Base-by-base conservation (phyloP, 2,797 vertebrate genomes). In the Coreius guichenoti region DNA sequence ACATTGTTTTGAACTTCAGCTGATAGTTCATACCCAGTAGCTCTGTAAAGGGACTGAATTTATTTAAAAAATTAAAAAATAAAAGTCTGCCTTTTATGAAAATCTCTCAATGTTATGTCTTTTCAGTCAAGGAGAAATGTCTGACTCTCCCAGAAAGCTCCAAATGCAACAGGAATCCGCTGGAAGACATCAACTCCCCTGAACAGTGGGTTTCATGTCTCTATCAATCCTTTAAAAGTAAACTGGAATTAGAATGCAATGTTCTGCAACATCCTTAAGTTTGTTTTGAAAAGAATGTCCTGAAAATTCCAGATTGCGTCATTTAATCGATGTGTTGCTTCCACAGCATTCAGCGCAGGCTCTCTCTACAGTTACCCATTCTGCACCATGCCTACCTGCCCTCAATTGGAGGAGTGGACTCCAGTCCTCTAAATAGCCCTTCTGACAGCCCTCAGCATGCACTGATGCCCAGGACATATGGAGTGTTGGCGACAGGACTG, bases 331-430 rank as follows among this genome's bases (percentile, higher is more conserved):
- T 67, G 36, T 76, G 9, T 72, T 65, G 29, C 8, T 26, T 89
- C 74, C n/a, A 0, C 96, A 99, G 98, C 94, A 98, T 99, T 97
- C 98, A 98, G 90, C 98, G 98, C 84, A 96, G 98, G 87, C 96
- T 99, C 90, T 99, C 98, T 81, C 95, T 99, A 93, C 98, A 99
- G 94, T 96, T 99, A 86, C 98, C 98, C 91, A 99, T 99, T 89
- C 96, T 99, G 80, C 98, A 99, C 87, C 98, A 99, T 21, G 98
- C 98, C 93, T 99, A 99, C 92, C 92, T 99, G 94, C 98, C 98
- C 0, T 99, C 98, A 93, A 98, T 99, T 94, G 98, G 98, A 93
- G 98, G 98, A 85, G 98, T 99, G 17, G 98, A 99, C 8, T 97
- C 98, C 90, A 99, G 98, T 73, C 83, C 83, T 26, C 43, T 85